phyloP scores from a whole-genome alignment of 2,888 invertebrate species.

The Pristionchus japonicus region DNA sequence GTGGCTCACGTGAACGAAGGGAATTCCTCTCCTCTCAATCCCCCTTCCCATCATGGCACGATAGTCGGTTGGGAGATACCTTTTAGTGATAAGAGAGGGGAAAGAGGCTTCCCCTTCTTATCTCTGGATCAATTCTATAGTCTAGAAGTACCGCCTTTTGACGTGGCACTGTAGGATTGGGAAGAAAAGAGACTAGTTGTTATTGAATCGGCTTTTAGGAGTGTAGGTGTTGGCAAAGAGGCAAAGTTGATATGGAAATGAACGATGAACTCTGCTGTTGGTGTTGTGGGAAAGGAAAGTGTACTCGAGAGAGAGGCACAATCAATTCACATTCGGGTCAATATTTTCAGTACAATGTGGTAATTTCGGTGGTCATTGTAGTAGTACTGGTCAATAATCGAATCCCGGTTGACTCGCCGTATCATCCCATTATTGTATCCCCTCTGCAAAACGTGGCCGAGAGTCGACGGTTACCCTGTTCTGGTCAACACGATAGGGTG shows the following conservation, averaged over 20 bases:
- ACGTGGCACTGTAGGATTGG: background rate
- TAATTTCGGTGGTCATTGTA: no score
- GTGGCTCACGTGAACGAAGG: background rate
- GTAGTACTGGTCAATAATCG: no score
- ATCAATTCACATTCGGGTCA: no score
- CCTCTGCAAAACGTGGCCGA: constrained; percentile 10
- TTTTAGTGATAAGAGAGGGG: background rate
- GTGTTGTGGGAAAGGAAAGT: no score
- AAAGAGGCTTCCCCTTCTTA: background rate
- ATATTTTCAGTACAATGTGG: no score
- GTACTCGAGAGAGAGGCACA: no score
- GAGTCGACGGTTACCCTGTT: background rate
- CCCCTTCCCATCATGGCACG: background rate
- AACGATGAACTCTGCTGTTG: no score
- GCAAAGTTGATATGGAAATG: no score
- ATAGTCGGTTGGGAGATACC: background rate
- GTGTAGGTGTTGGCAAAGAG: no score
- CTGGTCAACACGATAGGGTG: background rate
- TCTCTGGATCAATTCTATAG: background rate
- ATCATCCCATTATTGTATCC: background rate
- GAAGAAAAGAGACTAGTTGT: background rate
- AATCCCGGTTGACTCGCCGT: no score
- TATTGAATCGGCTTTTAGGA: background rate
- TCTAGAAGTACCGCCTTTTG: background rate
- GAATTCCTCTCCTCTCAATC: background rate